Evolutionary conservation across 1,140 invertebrate genomes (phyloP), one percentile per base, ranked within the genome.

Genomic region (Gonioctena quinquepunctata): DNA sequence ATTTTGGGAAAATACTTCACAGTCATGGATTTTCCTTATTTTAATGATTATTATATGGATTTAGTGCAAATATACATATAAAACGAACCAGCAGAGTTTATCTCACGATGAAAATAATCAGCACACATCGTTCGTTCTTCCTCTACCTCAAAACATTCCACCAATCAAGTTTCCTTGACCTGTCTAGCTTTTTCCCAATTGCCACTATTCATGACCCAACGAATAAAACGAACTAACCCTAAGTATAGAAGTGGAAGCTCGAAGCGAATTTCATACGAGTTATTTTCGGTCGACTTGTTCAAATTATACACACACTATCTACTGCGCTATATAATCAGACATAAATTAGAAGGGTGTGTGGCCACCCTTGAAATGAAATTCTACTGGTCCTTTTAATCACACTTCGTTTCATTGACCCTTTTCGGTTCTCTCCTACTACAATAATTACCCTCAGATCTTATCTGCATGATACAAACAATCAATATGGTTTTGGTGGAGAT

Each of bases 351-450:
- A 50, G 70, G 66, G 70, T 72, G 70, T 72, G 56, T 72, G 70
- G 64, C 66, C 70, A 72, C 66, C 70, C 70, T 72, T 72, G 70
- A 72, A 72, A 72, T 72, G 70, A 72, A 72, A 72, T 60, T 62
- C 70, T 72, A 60, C 67, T 72, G 57, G 59, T 63, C 28, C 27
- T 48, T 72, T 69, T 72, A 72, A 72, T 72, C 70, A 65, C 70
- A 65, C 69, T 65, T 65, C 70, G 62, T 72, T 59, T 66, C 27
- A 59, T 26, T 61, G 70, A 63, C 70, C 70, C 63, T 66, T 66
- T 52, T 26, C 16, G 48, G n/a, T 49, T 49, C 21, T 63, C 26
- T 18, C 16, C 4, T 63, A 21, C 4, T 7, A 42, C 18, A 21
- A 25, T 33, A 49, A 33, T 25, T 63, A 25, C 16, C 61, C 28